A percentile compares a stretch with the other conserved stretches of the same genome.
These are phyloP conservation scores for Eolophus roseicapilla DNA, from an alignment of 2,113 vertebrate species.

Conservation along the genomic window DNA sequence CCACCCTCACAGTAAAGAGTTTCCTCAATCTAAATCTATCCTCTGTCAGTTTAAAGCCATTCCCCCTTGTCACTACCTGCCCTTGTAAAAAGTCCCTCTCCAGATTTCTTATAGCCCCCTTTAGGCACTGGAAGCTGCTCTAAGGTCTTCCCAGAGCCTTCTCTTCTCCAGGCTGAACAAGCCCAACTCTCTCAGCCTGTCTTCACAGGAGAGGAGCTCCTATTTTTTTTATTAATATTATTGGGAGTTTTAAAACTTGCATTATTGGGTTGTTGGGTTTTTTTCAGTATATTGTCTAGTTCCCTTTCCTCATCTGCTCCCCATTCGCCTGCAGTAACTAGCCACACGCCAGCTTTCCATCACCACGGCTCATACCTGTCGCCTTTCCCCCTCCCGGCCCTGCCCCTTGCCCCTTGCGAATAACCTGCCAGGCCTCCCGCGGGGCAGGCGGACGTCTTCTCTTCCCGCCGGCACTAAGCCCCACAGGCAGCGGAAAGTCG, in stretches of 20 bases:
- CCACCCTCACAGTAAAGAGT: background rate
- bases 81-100: background rate
- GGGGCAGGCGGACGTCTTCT: too few relatives aligned
- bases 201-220: background rate
- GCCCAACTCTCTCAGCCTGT: background rate
- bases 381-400: fast-evolving
- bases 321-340: background rate
- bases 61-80: background rate
- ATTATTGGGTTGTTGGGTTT: background rate
- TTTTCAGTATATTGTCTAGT: background rate
- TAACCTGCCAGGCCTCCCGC: background rate
- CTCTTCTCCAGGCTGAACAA: background rate
- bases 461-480: fast-evolving
- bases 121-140: background rate
- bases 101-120: background rate
- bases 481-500: too few relatives aligned
- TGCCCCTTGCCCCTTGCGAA: background rate
- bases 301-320: background rate
- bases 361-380: fast-evolving
- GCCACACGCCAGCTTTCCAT: background rate
- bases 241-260: background rate
- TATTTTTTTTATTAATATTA: background rate
- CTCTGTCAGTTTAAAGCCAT: background rate
- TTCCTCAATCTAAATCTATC: background rate
- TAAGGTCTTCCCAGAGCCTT: background rate